phyloP scores from a whole-genome alignment of 2,888 invertebrate genomes.

The Drosophila cracens region DNA sequence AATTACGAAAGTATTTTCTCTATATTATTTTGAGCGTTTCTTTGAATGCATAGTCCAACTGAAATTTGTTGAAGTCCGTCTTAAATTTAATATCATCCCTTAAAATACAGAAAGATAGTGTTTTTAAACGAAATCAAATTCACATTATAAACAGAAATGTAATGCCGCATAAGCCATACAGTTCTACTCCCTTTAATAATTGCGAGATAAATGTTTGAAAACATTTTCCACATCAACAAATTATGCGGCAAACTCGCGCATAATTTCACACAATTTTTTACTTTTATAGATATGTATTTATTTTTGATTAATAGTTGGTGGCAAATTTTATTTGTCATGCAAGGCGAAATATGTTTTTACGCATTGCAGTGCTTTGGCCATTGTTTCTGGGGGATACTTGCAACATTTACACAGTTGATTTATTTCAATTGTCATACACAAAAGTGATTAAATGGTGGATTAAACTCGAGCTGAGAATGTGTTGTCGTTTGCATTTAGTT shows the following conservation, averaged over 20 bases:
- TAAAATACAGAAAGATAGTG: neutral
- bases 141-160: neutral
- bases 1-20: neutral
- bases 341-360: constrained; percentile 28
- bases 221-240: constrained; percentile 20
- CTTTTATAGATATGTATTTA: neutral
- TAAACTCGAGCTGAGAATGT: neutral
- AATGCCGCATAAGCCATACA: neutral
- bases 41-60: neutral
- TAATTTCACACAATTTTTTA: constrained; percentile 4
- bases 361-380: constrained; percentile 11
- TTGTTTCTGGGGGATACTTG: constrained; percentile 2
- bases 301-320: constrained; percentile 48
- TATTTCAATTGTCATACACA: neutral
- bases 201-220: neutral
- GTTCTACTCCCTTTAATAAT: neutral
- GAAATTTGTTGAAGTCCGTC: neutral
- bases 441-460: neutral
- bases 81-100: neutral
- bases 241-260: constrained; percentile 21
- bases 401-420: constrained; percentile 15
- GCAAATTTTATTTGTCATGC: constrained; percentile 42
- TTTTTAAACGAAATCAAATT: neutral
- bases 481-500: neutral
- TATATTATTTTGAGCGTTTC: neutral